A percentile compares a stretch with the other conserved stretches of the same genome.
Evolutionary conservation across 2,888 invertebrate genomes (phyloP).

Genomic region (Muschampia plurimacula): DNA sequence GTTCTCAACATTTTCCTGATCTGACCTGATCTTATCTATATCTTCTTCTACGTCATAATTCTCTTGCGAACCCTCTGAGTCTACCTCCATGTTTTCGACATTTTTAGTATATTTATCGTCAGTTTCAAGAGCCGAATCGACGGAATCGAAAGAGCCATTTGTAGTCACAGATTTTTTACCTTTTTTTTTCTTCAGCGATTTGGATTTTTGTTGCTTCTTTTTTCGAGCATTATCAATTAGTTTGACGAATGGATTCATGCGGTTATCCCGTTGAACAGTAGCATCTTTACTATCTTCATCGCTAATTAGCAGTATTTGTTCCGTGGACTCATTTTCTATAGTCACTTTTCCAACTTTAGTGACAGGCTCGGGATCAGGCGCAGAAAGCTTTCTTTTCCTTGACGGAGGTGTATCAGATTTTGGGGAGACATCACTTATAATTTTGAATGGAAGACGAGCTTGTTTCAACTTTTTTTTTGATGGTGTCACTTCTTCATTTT

Average conservation of each 20-base stretch:
- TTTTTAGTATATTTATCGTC: conserved; percentile 38
- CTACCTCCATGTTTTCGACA: conserved; percentile 46
- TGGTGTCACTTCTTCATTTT: conserved; percentile 70
- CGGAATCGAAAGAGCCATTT: conserved; percentile 42
- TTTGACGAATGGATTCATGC: conserved; percentile 74
- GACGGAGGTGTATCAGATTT: conserved; percentile 60
- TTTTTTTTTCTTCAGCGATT: conserved; percentile 60
- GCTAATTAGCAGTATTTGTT: conserved; percentile 68
- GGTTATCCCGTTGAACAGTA: conserved; percentile 52
- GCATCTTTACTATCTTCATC: conserved; percentile 71
- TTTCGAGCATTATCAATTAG: conserved; percentile 74
- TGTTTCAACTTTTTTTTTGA: conserved; percentile 87
- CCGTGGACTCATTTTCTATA: conserved; percentile 67
- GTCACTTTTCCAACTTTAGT: conserved; percentile 73
- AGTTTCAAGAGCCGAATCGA: conserved; percentile 44
- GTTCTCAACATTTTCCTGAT: conserved; percentile 21
- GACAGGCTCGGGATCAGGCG: conserved; percentile 62
- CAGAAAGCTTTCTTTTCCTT: conserved; percentile 78
- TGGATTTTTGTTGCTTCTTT: conserved; percentile 68
- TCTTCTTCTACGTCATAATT: conserved; percentile 23
- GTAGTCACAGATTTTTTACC: conserved; percentile 44
- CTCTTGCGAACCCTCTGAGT: conserved; percentile 43
- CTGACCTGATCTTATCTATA: conserved; percentile 20
- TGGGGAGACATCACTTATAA: conserved; percentile 76
- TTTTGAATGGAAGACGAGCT: conserved; percentile 87